phyloP scores from a whole-genome alignment of 1,140 invertebrate genomes.

The Apis cerana region DNA sequence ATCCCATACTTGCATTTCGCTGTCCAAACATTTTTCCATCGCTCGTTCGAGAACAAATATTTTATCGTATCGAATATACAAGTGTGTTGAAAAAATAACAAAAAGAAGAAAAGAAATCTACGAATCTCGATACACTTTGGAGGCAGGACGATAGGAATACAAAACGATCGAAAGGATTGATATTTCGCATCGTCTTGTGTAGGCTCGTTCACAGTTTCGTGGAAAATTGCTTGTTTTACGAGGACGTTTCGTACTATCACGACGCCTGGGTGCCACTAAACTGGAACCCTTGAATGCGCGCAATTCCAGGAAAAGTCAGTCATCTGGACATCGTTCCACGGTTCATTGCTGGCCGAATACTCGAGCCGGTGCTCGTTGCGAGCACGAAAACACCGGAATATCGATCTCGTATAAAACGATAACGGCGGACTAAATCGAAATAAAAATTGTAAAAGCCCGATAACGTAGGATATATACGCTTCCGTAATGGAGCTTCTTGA shows the following conservation, averaged over 20 bases:
- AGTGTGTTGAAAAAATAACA: no score
- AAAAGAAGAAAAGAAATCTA: no score
- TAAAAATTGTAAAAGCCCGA: background rate
- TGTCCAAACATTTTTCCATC: no score
- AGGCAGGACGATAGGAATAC: background rate
- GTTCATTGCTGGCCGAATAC: background rate
- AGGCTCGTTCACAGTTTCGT: conserved; percentile 19
- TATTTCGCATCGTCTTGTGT: conserved; percentile 10
- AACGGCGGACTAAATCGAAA: background rate
- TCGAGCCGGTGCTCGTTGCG: background rate
- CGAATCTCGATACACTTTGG: background rate
- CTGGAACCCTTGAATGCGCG: conserved; percentile 1
- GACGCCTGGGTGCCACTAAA: conserved; percentile 8
- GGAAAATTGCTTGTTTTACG: conserved; percentile 35
- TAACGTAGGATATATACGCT: background rate
- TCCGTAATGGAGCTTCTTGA: no score
- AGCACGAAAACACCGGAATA: background rate
- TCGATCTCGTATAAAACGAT: background rate
- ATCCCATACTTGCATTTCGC: no score
- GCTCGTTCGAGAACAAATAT: no score
- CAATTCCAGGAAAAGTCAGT: conserved; percentile 24
- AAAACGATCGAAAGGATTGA: conserved; percentile 3
- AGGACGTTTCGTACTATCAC: conserved; percentile 12
- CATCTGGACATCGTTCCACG: conserved; percentile 15
- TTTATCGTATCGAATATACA: no score